Evolutionary conservation across 1,140 invertebrate species (phyloP).

Genomic region (Drosophila athabasca): DNA sequence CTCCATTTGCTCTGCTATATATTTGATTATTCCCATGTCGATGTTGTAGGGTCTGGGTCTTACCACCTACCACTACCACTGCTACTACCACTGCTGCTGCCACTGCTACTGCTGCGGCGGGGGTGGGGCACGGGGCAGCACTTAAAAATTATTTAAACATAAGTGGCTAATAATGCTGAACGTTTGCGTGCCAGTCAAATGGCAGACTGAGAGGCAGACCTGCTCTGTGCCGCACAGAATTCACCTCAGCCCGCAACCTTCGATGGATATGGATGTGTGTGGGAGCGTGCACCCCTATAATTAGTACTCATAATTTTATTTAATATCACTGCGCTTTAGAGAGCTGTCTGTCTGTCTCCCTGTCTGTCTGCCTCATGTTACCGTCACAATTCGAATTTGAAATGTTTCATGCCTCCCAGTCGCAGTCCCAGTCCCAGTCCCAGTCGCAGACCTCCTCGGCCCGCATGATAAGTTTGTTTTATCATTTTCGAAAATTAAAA

Average conservation of each 20-base stretch:
- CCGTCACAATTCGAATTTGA: conserved; percentile 38
- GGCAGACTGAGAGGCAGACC: too few relatives aligned
- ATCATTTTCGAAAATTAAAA: conserved; percentile 67
- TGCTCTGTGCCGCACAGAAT: conserved; percentile 20
- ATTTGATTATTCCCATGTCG: too few relatives aligned
- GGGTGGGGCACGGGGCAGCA: conserved; percentile 15
- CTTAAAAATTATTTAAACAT: conserved; percentile 80
- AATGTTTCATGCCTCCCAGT: background rate
- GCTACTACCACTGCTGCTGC: too few relatives aligned
- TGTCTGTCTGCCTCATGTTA: conserved; percentile 52
- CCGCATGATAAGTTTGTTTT: conserved; percentile 66
- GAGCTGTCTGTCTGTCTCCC: conserved; percentile 35
- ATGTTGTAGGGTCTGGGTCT: too few relatives aligned
- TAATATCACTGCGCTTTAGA: conserved; percentile 69
- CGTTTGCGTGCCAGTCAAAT: conserved; percentile 58
- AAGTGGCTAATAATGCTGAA: conserved; percentile 80
- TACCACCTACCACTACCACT: too few relatives aligned
- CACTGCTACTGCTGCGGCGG: too few relatives aligned
- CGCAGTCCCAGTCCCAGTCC: too few relatives aligned
- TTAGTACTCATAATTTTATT: conserved; percentile 77
- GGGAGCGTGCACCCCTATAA: conserved; percentile 65
- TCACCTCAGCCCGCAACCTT: conserved; percentile 19
- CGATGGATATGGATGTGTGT: background rate
- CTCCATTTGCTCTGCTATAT: too few relatives aligned
- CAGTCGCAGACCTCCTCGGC: conserved; percentile 9